Evolutionary conservation across 2,888 invertebrate species (phyloP), one percentile per base, ranked within the genome.

Genomic region (Miltochrista miniata): DNA sequence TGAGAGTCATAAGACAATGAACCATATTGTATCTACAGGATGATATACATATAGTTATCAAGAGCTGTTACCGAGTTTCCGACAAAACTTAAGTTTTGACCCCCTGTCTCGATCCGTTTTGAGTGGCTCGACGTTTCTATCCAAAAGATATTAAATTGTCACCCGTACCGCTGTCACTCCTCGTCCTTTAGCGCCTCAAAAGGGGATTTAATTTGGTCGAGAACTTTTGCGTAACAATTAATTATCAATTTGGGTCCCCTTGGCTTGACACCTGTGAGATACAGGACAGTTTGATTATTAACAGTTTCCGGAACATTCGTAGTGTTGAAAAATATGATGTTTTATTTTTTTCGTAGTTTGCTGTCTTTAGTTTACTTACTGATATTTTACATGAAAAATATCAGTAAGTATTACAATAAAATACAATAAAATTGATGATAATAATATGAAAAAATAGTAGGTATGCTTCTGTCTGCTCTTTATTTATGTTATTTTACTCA

Each of bases 171-270:
- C 54, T 60, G 75, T 74, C 74, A 68, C 60, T 64, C 40, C 39
- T 13, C 46, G 46, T 39, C 48, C 52, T 48, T 45, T 43, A 45
- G 54, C 48, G 74, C 81, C 81, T 83, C 83, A 80, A 77, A 82
- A 87, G 84, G 86, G 89, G 85, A 85, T 89, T 89, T 87, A 87
- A 89, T 89, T 86, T 86, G 83, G 82, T 74, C 77, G 76, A 83
- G 77, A 90, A 90, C 77, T 90, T 90, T 85, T 77, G 75, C 80
- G 83, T 80, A 82, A 87, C 89, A 89, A 89, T 90, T 91, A 90
- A 90, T 90, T 90, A 90, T 87, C 86, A 83, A 86, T 87, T 84
- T 83, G 61, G 67, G 73, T 70, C 71, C 83, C 81, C 83, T 78
- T 24, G 79, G 77, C 79, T 82, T 83, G 87, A 82, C 85, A 84